Evolutionary conservation across 2,888 invertebrate species (phyloP), one percentile per base, ranked within the genome.

Genomic region (Caprella mutica): DNA sequence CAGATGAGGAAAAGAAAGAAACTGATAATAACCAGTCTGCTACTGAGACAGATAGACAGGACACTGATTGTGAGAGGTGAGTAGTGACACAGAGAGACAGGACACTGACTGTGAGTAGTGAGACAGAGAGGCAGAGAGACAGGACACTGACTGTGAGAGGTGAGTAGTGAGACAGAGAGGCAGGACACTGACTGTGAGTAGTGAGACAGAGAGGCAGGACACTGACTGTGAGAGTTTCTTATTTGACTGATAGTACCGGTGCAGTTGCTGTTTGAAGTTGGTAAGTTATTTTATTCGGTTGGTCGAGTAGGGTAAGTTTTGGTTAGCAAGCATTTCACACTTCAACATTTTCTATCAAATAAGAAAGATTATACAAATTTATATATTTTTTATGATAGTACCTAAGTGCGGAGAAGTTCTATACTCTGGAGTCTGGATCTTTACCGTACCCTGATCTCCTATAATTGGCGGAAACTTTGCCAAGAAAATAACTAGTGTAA

Each of bases 41-140:
- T n/a, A 55, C 55, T 3, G 64, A 60, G 38, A 64, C 64, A 3
- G 60, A 60, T 27, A 60, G 57, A 40, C 60, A 38, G 1, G 64
- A 64, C 23, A 60, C 60, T 21, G 64, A 64, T 30, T 52, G 40
- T 30, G 64, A 64, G 43, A 58, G 64, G 64, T 64, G 40, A 59
- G 57, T 29, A 6, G 35, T 5, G 14, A 19, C 26, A 27, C 9
- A 9, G 12, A 19, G 9, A 17, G 5, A 9, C 26, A 24, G 23
- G 12, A 38, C 19, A 35, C 53, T 17, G 52, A 55, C 19, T 60
- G 60, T 35, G 56, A 57, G 17, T 58, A 55, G 9, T 59, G 60
- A 14, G 64, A 58, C 14, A 55, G 58, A 5, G 64, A 60, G 38
- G 60, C 64, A 3, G 60, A 60, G 26, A 60, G 57, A 40, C 60